Evolutionary conservation across 1,140 invertebrate species (phyloP), one percentile per base, ranked within the genome.

Genomic region (Drosophila lacertosa): DNA sequence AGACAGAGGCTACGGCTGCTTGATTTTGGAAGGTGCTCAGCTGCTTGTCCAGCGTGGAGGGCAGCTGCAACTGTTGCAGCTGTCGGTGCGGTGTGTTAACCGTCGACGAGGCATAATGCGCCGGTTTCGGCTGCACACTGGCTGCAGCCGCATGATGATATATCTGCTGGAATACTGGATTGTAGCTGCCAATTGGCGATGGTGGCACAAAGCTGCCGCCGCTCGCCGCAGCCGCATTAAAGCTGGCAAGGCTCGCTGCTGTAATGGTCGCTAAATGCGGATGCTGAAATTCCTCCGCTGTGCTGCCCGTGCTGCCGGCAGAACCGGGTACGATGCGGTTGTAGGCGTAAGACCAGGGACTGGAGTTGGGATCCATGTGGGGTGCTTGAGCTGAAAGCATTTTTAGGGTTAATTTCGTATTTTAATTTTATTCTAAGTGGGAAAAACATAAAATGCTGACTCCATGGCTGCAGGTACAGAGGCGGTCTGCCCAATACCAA

Each of bases 101-200:
- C 48, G 89, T 83, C 6, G 82, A 72, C 3, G 89, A 91, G 44
- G 89, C 89, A 59, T 91, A 91, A 33, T 91, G 89, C 45, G 89
- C 89, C 26, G 89, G 89, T 69, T 91, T 91, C 1, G 89, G 89
- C 62, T 90, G 89, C 4, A 90, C 89, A 51, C 82, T 88, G 57
- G 82, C 84, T 16, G 89, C 89, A 15, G 89, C 89, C 26, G 89
- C 89, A 86, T 91, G 89, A 67, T 90, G 89, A 67, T 91, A 91
- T 20, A 91, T 90, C 76, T 90, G 89, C 78, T 91, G 89, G 68
- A 91, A 90, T 89, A 89, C 84, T 78, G 86, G 89, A 79, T 91
- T 90, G 66, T 91, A 91, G 77, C 89, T 84, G 73, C 89, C 78
- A 4, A 91, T 90, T 1, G 89, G 89, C 42, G 89, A 91, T 16